phyloP scores from a whole-genome alignment of 2,888 invertebrate species.

The Dicyrtomina minuta region DNA sequence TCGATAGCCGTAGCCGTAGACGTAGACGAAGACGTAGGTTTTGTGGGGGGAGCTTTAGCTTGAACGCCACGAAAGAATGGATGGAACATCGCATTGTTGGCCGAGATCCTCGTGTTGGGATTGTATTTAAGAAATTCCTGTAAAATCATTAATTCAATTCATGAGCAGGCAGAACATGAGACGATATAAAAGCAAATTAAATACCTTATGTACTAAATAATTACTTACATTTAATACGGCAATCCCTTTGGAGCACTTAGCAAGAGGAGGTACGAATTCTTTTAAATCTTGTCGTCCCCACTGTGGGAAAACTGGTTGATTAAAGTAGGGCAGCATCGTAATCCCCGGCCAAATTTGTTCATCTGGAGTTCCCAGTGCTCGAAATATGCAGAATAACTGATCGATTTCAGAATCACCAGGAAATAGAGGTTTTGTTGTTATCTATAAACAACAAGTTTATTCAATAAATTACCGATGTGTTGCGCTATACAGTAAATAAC shows the following conservation, averaged over 20 bases:
- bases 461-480: no score
- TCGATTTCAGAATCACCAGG: slow-evolving; percentile 99
- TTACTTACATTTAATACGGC: slow-evolving; percentile 43
- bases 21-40: no score
- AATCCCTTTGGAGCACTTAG: slow-evolving; percentile 55
- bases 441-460: slow-evolving; percentile 60
- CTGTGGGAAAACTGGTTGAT: slow-evolving; percentile 83
- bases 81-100: slow-evolving; percentile 61
- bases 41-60: slow-evolving; percentile 33
- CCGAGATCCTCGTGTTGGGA: slow-evolving; percentile 61
- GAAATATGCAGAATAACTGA: slow-evolving; percentile 94
- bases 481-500: no score
- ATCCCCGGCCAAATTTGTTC: slow-evolving; percentile 82
- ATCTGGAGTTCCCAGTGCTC: slow-evolving; percentile 88
- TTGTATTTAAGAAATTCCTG: slow-evolving; percentile 64
- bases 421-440: slow-evolving; percentile 79
- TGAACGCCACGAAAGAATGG: slow-evolving; percentile 58
- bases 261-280: slow-evolving; percentile 66
- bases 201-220: neutral
- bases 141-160: slow-evolving; percentile 53
- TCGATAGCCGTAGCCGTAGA: no score
- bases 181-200: neutral
- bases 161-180: slow-evolving; percentile 4
- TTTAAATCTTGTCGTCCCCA: slow-evolving; percentile 71
- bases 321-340: slow-evolving; percentile 81